A percentile compares a stretch with the other conserved stretches of the same genome.
Evolutionary conservation across 2,888 invertebrate genomes (phyloP).

Genomic region (Lithophane ornitopus): DNA sequence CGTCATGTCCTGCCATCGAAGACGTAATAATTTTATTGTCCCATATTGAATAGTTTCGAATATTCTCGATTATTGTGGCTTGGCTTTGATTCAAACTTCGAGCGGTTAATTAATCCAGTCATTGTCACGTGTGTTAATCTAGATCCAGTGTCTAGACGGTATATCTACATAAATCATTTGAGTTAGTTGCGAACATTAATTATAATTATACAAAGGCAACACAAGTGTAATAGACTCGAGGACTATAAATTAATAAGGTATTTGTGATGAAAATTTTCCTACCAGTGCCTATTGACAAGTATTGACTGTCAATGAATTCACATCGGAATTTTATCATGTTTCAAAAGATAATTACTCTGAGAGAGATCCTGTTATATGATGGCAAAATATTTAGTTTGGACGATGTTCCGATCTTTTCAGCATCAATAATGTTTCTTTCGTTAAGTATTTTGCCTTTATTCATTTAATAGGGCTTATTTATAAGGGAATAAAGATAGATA

Average conservation of each 20-base stretch:
- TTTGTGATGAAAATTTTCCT: constrained; percentile 21
- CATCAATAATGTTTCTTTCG: background rate
- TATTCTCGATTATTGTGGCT: constrained; percentile 24
- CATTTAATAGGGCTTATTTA: background rate
- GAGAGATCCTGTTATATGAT: background rate
- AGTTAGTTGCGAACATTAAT: constrained; percentile 48
- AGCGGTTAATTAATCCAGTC: constrained; percentile 66
- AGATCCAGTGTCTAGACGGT: constrained; percentile 58
- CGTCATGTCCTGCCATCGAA: too few relatives aligned
- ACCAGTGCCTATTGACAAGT: background rate
- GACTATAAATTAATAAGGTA: constrained; percentile 33
- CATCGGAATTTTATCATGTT: background rate
- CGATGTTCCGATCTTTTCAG: background rate
- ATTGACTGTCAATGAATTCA: background rate
- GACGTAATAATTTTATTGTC: too few relatives aligned
- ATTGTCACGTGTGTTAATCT: constrained; percentile 57
- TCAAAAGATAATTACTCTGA: background rate
- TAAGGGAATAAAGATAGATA: background rate
- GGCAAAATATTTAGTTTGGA: background rate
- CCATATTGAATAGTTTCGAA: constrained; percentile 12
- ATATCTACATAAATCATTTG: constrained; percentile 55
- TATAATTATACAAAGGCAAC: constrained; percentile 56
- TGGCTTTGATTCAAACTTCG: constrained; percentile 62
- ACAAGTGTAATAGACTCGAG: constrained; percentile 13
- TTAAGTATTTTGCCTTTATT: background rate